These are phyloP conservation scores for Hydractinia echinata DNA, from an alignment of 30 jellyfish, hydroid and myxozoan species.

Conservation along the genomic window DNA sequence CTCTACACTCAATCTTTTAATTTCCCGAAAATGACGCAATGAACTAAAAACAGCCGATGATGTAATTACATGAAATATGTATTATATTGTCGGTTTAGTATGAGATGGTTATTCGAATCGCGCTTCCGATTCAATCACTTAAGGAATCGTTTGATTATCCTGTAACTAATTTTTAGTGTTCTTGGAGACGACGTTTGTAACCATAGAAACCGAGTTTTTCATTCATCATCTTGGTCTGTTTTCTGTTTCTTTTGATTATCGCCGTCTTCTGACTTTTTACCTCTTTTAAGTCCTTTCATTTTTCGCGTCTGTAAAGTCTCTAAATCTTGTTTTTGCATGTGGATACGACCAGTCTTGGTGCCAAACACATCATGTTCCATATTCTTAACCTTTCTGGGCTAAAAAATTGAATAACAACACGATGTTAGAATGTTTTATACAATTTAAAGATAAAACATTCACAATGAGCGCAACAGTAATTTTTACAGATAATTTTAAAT, in stretches of 20 bases:
- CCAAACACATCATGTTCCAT: constrained; percentile 74
- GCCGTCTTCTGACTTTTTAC: neutral
- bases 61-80: no score
- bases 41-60: no score
- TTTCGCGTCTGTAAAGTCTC: constrained; percentile 63
- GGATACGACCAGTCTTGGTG: constrained; percentile 89
- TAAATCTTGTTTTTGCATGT: constrained; percentile 82
- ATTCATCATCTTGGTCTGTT: neutral
- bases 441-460: neutral
- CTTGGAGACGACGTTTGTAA: no score
- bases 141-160: no score
- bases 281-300: constrained; percentile 62
- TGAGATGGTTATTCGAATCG: no score
- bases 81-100: no score
- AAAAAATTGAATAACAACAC: neutral
- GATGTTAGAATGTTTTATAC: neutral
- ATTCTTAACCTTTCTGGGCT: constrained; percentile 66
- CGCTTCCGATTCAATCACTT: no score
- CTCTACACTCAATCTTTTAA: no score
- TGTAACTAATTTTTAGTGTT: no score
- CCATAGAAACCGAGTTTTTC: neutral
- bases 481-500: neutral
- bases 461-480: neutral
- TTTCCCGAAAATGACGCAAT: no score
- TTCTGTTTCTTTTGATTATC: neutral